Evolutionary conservation across 1,140 invertebrate species (phyloP).

Genomic region (Drosophila seguyi): DNA sequence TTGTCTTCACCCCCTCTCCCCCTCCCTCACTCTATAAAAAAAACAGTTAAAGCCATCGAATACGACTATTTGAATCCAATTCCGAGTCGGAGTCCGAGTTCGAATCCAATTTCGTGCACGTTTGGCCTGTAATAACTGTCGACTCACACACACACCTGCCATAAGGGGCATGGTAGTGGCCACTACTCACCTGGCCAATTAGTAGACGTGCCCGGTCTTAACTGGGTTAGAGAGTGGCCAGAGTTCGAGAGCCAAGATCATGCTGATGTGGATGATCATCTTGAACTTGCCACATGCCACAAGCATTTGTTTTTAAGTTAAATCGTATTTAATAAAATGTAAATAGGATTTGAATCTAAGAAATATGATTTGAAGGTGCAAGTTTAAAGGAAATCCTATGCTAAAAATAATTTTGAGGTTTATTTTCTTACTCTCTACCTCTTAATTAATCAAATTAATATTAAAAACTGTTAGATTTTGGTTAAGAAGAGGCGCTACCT

Average conservation of each 20-base stretch:
- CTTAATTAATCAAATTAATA: too few species aligned
- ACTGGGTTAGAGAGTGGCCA: constrained; percentile 6
- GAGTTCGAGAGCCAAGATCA: constrained; percentile 10
- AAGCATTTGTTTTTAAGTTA: background rate
- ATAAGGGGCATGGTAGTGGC: background rate
- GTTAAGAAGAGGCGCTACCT: too few species aligned
- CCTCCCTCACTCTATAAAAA: constrained; percentile 10
- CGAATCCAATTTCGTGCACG: constrained; percentile 36
- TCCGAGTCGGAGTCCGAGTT: constrained; percentile 30
- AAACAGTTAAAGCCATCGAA: constrained; percentile 40
- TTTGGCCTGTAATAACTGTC: constrained; percentile 35
- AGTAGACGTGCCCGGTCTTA: constrained; percentile 8
- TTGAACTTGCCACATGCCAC: constrained; percentile 1
- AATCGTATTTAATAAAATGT: background rate
- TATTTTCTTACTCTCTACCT: background rate
- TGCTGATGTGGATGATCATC: constrained; percentile 2
- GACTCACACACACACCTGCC: constrained; percentile 1
- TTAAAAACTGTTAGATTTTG: too few species aligned
- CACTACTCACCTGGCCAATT: constrained; percentile 31
- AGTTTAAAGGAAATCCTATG: too few species aligned
- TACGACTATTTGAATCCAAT: constrained; percentile 34
- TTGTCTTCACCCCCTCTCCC: background rate
- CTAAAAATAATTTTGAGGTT: background rate
- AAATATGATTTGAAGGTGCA: too few species aligned
- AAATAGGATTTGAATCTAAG: background rate